These are phyloP conservation scores for Etheostoma spectabile DNA, from an alignment of 2,113 vertebrate genomes.

Conservation along the genomic window DNA sequence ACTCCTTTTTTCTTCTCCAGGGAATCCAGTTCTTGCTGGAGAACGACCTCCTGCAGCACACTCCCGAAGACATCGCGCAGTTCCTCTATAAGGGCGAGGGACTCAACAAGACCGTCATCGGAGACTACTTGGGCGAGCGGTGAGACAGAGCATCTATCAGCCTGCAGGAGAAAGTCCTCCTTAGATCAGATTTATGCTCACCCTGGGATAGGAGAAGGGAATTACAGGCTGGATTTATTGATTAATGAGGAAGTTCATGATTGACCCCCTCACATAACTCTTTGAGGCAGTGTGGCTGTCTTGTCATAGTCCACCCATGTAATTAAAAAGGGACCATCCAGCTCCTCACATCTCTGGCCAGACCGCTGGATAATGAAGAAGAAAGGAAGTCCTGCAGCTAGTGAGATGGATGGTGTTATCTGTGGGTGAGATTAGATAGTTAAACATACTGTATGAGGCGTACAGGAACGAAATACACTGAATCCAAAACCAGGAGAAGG, in stretches of 20 bases:
- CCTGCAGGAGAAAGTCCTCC: constrained; percentile 35
- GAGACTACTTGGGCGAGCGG: constrained; percentile 98
- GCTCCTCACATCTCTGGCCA: constrained; percentile 30
- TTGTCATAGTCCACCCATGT: constrained; percentile 36
- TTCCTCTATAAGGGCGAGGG: constrained; percentile 99
- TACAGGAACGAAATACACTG: not conserved
- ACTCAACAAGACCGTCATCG: constrained; percentile 97
- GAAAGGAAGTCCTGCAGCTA: constrained; percentile 20
- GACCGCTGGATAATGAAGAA: constrained; percentile 41
- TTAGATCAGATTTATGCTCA: constrained; percentile 51
- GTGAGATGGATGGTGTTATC: constrained; percentile 31
- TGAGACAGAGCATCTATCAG: constrained; percentile 69
- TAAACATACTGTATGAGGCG: not conserved
- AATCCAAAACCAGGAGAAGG: not conserved
- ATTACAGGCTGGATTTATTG: constrained; percentile 63
- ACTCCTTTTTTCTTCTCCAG: constrained; percentile 72
- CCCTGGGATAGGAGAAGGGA: constrained; percentile 55
- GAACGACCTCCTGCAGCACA: constrained; percentile 97
- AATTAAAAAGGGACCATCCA: constrained; percentile 26
- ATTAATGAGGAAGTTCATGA: constrained; percentile 47
- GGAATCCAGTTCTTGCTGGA: constrained; percentile 98
- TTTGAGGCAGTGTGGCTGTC: constrained; percentile 33
- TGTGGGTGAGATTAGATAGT: constrained; percentile 25
- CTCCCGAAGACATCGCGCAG: constrained; percentile 95
- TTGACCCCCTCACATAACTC: constrained; percentile 42